These are phyloP conservation scores for Muricea muricata DNA, from an alignment of 92 coral and sea anemone species.

Conservation along the genomic window DNA sequence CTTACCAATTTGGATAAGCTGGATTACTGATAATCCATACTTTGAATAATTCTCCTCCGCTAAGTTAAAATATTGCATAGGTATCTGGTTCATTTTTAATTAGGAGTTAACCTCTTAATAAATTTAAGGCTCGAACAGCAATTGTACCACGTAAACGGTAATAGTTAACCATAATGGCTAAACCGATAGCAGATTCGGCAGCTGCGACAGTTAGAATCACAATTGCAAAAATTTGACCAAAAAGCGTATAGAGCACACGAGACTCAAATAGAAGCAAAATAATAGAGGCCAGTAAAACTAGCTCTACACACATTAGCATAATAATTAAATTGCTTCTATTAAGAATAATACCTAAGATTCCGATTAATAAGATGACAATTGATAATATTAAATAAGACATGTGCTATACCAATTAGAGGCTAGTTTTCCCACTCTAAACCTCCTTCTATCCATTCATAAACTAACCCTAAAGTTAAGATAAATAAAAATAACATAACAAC, in stretches of 20 bases:
- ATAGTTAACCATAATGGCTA: conserved; percentile 60
- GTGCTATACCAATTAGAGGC: too few relatives aligned
- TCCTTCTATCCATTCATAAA: too few relatives aligned
- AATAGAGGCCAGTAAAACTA: too few relatives aligned
- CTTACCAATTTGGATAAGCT: conserved; percentile 59
- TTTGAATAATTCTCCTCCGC: conserved; percentile 48
- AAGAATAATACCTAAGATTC: too few relatives aligned
- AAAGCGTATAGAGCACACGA: conserved; percentile 59
- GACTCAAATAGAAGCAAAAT: conserved; percentile 53
- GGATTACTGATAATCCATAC: conserved; percentile 62
- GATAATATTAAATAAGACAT: too few relatives aligned
- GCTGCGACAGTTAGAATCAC: conserved; percentile 57
- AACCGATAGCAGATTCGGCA: conserved; percentile 63
- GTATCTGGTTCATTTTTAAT: conserved; percentile 54
- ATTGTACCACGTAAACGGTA: conserved; percentile 61
- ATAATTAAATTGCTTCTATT: too few relatives aligned
- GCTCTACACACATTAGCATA: too few relatives aligned
- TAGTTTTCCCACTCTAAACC: too few relatives aligned
- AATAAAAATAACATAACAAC: conserved; percentile 49
- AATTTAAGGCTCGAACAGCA: conserved; percentile 63
- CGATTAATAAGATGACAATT: too few relatives aligned
- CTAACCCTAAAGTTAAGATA: too few relatives aligned
- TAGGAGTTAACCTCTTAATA: conserved; percentile 58
- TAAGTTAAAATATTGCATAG: conserved; percentile 55
- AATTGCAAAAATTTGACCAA: conserved; percentile 60